Base-by-base conservation (phyloP, 2,113 vertebrate species). In the Otolemur garnettii region DNA sequence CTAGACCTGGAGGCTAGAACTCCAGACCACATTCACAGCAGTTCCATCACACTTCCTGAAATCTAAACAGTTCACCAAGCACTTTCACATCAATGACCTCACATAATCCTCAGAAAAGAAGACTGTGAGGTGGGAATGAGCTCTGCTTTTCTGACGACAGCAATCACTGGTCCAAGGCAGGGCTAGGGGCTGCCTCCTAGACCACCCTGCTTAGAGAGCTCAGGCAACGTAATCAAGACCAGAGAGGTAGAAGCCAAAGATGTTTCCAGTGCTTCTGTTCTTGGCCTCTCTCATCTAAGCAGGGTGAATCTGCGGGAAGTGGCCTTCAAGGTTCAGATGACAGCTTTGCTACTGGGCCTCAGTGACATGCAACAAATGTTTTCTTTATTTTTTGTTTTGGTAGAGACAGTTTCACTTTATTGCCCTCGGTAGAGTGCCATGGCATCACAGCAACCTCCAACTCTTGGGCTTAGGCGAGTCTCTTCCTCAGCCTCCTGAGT, bases 11-110 rank as follows among this genome's bases (percentile, higher is more conserved):
- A 78, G 60, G n/a, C 71, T 18, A 7, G 38, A 26, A 12, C 35
- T 66, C 28, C 19, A 75, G 91, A 62, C 13, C 68, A 62, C 26
- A 0, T 1, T 4, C 8, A 45, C 24, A 86, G 77, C 55, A 53
- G 15, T 71, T 17, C 75, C 7, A 22, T 24, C 11, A 69, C 72
- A 28, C 18, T 55, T 55, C 24, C 45, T 71, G 53, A 60, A 26
- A 59, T n/a, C 57, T 18, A 33, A 71, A 60, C 45, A 33, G 28
- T 92, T 72, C 82, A 92, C 91, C 88, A 96, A 94, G 78, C 82
- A 92, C 68, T 24, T 88, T 57, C 81, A 90, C 79, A 59, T 42
- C 83, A 38, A 2, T 64, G 68, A 68, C 2, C 35, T 55, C 22
- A 21, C 92, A 42, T 6, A 28, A 9, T 35, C 64, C 35, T 83